Base-by-base conservation (phyloP, 2,113 vertebrate species). In the Platysteira castanea region DNA sequence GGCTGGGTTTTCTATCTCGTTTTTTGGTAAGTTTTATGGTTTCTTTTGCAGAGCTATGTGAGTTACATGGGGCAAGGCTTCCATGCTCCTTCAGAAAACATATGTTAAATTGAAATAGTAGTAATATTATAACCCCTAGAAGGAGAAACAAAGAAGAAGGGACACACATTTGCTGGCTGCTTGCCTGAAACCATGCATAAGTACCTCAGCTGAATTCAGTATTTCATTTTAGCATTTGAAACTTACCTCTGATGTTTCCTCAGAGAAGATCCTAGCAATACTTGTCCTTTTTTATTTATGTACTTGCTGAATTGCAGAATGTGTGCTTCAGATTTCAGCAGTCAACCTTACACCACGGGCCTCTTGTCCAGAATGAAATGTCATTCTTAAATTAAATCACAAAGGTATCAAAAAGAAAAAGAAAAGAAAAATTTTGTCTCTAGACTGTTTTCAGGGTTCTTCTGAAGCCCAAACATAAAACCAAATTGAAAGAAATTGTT, bases 141-240 rank as follows among this genome's bases (percentile, higher is more conserved):
- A 91, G 39, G 56, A 42, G n/a, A 89, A 91, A 71, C 46, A 78
- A 75, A 73, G 53, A 70, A 39, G 54, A 73, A 81, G 41, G 30
- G 75, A 41, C 27, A 65, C 30, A 67, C 2, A 9, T 84, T 69
- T 88, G 21, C 67, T 80, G 54, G 75, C 67, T 54, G 24, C 39
- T 87, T 11, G 4, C 79, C 85, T 87, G 65, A 83, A 85, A 84
- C 21, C 1, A 0, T 65, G 39, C 22, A 35, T 35, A 44, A 35
- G 22, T 83, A 90, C 67, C 35, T 87, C 75, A 73, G 19, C 39
- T 83, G 70, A 79, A 94, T 87, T 73, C 15, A 39, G 42, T 61
- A 53, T 93, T 94, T 78, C 70, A 61, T 94, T 91, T 94, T 61
- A 89, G 50, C 50, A 33, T 87, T 90, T 93, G 49, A 59, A 92